These are phyloP conservation scores for Blennius ocellaris DNA, from an alignment of 2,113 vertebrate genomes.

Conservation along the genomic window DNA sequence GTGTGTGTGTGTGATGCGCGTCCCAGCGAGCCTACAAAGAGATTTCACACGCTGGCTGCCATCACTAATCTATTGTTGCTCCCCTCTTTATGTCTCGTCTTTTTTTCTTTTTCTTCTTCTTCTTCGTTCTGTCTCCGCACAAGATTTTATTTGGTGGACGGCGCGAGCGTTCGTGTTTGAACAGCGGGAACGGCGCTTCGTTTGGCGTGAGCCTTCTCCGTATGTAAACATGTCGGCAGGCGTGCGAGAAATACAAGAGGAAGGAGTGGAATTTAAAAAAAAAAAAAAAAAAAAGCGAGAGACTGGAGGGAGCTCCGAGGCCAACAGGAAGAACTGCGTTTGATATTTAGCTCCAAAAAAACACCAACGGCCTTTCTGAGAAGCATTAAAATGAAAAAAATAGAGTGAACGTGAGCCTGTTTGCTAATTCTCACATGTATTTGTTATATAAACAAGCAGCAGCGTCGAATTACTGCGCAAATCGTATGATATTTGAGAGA, in stretches of 20 bases:
- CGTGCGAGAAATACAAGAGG: slow-evolving; percentile 29
- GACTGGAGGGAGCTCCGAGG: no score
- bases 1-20: slow-evolving; percentile 35
- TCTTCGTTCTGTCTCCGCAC: slow-evolving; percentile 1
- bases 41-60: slow-evolving; percentile 72
- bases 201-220: slow-evolving; percentile 23
- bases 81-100: slow-evolving; percentile 20
- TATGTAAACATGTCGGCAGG: slow-evolving; percentile 30
- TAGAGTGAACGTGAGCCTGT: no score
- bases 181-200: slow-evolving; percentile 22
- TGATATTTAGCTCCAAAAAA: no score
- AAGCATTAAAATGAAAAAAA: no score
- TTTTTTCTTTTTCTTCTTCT: slow-evolving; percentile 35
- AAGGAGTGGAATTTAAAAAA: slow-evolving; percentile 5
- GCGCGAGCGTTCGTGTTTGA: slow-evolving; percentile 49
- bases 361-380: no score
- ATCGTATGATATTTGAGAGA: no score
- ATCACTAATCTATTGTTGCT: slow-evolving; percentile 69
- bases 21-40: slow-evolving; percentile 59
- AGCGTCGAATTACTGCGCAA: no score
- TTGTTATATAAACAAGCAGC: no score
- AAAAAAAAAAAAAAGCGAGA: no score
- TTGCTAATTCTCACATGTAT: no score
- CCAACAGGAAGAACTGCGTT: no score
- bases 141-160: slow-evolving; percentile 65